Base-by-base conservation (phyloP, 2,888 invertebrate species). In the Hirtodrosophila alboralis region DNA sequence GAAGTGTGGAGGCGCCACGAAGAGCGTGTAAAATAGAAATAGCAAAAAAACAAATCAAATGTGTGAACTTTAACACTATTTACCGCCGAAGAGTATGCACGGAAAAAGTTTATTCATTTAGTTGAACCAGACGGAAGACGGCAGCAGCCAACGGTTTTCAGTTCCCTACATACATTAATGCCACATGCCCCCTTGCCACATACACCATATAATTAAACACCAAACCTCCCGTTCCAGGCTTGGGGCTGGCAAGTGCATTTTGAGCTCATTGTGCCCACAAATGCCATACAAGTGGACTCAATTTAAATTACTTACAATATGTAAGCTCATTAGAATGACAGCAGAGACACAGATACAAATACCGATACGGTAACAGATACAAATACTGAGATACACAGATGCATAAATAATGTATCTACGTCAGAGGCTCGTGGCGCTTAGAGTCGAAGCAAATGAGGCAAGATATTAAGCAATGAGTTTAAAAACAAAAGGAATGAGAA, bases 41-140 rank as follows among this genome's bases (percentile, higher is more conserved):
- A 27, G 47, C n/a, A 43, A 52, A 12, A 81, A 84, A 70, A 60
- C 67, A 84, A 81, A 86, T 81, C 86, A 86, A 84, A 81, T 81
- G 80, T 81, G 80, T 84, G 86, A 81, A 86, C 76, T 86, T 84
- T 79, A 84, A 86, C 86, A 84, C 86, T 80, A 84, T 80, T 86
- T 84, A 86, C 86, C 84, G 65, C 80, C 70, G 61, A 85, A 80
- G 73, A 80, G 84, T 84, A 66, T 83, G 86, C 86, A 75, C 66
- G 80, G 69, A 83, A 80, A 80, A 80, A 80, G 80, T 85, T 80
- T 80, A 80, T 80, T 80, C 84, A 80, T 85, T 80, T 85, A 85
- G 84, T 75, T 83, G 64, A 79, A 70, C 75, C 79, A 75, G 84
- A 67, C n/a, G n/a, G 61, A 75, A 85, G 86, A 75, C 65, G 71